These are phyloP conservation scores for Dexiosoma caninum DNA, from an alignment of 2,888 invertebrate species.

Conservation along the genomic window DNA sequence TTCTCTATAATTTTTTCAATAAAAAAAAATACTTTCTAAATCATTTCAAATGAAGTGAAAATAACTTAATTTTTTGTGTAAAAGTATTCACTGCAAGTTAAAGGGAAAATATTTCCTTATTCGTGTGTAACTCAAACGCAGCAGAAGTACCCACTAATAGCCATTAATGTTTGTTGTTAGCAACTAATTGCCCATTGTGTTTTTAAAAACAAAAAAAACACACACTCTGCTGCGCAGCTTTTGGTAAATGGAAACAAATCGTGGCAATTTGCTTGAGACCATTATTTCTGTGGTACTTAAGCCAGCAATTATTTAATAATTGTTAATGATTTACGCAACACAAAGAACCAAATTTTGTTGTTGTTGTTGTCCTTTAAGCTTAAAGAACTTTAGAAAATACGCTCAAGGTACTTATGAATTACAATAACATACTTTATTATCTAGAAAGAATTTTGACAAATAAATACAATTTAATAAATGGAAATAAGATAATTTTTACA, in stretches of 20 bases:
- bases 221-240: neutral
- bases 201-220: too few species aligned
- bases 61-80: too few species aligned
- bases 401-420: neutral
- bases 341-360: too few species aligned
- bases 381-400: neutral
- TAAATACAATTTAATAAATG: too few species aligned
- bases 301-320: slow-evolving; percentile 56
- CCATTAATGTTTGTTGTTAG: slow-evolving; percentile 38
- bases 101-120: too few species aligned
- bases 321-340: slow-evolving; percentile 25
- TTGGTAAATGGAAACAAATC: slow-evolving; percentile 25
- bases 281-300: slow-evolving; percentile 39
- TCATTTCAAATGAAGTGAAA: too few species aligned
- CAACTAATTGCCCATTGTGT: slow-evolving; percentile 53
- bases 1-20: too few species aligned
- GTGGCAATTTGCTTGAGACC: slow-evolving; percentile 38
- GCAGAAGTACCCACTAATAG: neutral
- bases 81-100: too few species aligned
- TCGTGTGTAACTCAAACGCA: too few species aligned
- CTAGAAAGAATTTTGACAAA: neutral
- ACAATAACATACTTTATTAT: neutral
- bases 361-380: neutral
- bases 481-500: too few species aligned
- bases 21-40: too few species aligned